Conservation (phyloP, 2,888 invertebrate species). For the Linyphia triangularis region DNA sequence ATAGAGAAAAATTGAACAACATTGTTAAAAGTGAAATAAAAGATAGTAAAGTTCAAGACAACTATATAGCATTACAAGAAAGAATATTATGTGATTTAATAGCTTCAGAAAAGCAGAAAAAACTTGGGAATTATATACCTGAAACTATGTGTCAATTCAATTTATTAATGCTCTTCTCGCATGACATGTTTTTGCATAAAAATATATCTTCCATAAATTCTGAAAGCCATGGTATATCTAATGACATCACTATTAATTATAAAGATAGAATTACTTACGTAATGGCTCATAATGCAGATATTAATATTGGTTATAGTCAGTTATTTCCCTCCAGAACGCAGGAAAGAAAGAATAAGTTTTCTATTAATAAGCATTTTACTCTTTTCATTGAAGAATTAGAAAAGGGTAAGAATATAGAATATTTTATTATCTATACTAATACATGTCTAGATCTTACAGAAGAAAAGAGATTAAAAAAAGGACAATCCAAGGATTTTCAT, state of each 20-base stretch:
- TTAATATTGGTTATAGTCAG: constrained; percentile 48
- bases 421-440: constrained; percentile 57
- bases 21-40: constrained; percentile 44
- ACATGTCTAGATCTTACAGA: constrained; percentile 34
- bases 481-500: constrained; percentile 34
- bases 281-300: constrained; percentile 42
- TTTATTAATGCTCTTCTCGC: constrained; percentile 51
- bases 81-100: constrained; percentile 32
- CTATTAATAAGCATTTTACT: constrained; percentile 48
- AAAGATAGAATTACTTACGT: constrained; percentile 45
- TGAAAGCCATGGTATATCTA: constrained; percentile 42
- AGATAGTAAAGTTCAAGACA: constrained; percentile 33
- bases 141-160: constrained; percentile 13
- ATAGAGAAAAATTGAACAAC: constrained; percentile 37
- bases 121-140: not conserved
- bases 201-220: constrained; percentile 46
- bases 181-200: no score
- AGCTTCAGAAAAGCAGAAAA: not conserved
- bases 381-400: constrained; percentile 44
- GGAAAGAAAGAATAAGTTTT: constrained; percentile 35
- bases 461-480: no score
- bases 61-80: no score
- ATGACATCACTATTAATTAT: constrained; percentile 30
- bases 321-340: constrained; percentile 27
- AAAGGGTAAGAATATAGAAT: constrained; percentile 30